These are phyloP conservation scores for Nomada fabriciana DNA, from an alignment of 2,888 invertebrate genomes.

Conservation along the genomic window DNA sequence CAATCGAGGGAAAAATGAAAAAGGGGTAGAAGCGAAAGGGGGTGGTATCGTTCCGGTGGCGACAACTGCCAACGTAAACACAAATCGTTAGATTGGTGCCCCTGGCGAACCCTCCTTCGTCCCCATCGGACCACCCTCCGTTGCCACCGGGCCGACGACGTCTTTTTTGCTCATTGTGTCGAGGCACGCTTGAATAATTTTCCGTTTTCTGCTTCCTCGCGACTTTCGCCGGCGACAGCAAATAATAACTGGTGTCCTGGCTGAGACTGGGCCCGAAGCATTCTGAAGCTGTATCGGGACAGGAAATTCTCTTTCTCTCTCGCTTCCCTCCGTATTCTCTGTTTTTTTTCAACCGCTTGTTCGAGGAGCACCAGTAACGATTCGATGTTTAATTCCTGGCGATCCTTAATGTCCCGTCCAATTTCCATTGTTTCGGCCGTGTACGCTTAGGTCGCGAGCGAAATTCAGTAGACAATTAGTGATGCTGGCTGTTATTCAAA, in stretches of 20 bases:
- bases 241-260: constrained; percentile 62
- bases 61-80: constrained; percentile 64
- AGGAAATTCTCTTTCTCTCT: constrained; percentile 53
- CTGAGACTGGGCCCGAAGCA: constrained; percentile 46
- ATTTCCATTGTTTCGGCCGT: not conserved
- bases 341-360: constrained; percentile 13
- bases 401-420: not conserved
- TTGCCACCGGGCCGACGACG: constrained; percentile 13
- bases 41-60: constrained; percentile 31
- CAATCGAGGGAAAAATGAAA: not conserved
- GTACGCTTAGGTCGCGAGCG: not conserved
- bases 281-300: constrained; percentile 44
- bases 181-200: constrained; percentile 62
- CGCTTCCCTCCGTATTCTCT: not conserved
- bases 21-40: not conserved
- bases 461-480: too few relatives aligned
- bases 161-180: constrained; percentile 56
- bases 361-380: constrained; percentile 24
- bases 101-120: constrained; percentile 53
- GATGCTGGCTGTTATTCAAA: too few relatives aligned
- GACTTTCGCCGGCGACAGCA: constrained; percentile 66
- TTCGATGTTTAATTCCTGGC: constrained; percentile 23
- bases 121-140: constrained; percentile 39
- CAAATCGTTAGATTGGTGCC: constrained; percentile 68
- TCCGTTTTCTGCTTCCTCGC: constrained; percentile 65